Evolutionary conservation across 2,113 vertebrate genomes (phyloP), one percentile per base, ranked within the genome.

Genomic region (Synodontis membranacea): DNA sequence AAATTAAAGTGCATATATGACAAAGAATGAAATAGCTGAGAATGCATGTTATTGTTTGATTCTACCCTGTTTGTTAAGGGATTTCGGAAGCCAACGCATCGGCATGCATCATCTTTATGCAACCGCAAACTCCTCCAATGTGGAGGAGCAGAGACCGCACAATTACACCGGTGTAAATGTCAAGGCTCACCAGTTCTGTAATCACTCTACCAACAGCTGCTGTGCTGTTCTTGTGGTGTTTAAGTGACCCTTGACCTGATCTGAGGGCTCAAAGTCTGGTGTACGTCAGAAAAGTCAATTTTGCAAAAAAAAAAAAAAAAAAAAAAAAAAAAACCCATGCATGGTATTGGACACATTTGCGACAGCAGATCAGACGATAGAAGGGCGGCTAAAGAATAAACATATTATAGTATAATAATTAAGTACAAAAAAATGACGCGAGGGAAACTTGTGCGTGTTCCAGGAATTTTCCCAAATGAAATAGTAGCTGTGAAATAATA

Each of bases 161-260:
- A 44, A 21, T 64, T 48, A 62, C 39, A 31, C 0, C 34, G 6
- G n/a, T 34, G 19, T 21, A 66, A 83, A n/a, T 78, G 25, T 79
- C 3, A 15, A 28, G 44, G 42, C n/a, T 60, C 44, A 58, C 56
- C 54, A 25, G n/a, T 31, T 14, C 81, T 68, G 74, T 85, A 62
- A 85, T 78, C 72, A 64, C 42, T 10, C 42, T 48, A 23, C 74
- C 46, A 46, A 25, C 56, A 60, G 56, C 31, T 64, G n/a, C 15
- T 78, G 48, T 79, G 50, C 7, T 78, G 28, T 75, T 44, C 39
- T 75, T 19, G 5, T 80, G 66, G 72, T 58, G 31, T 50, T 86
- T n/a, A 2, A 79, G 34, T 70, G n/a, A 86, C 75, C 82, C 80
- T 86, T 86, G 54, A 84, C 68, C 88, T 46, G 66, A 75, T 79